Conservation (phyloP, 2,888 invertebrate genomes). For the Cenopis cana region DNA sequence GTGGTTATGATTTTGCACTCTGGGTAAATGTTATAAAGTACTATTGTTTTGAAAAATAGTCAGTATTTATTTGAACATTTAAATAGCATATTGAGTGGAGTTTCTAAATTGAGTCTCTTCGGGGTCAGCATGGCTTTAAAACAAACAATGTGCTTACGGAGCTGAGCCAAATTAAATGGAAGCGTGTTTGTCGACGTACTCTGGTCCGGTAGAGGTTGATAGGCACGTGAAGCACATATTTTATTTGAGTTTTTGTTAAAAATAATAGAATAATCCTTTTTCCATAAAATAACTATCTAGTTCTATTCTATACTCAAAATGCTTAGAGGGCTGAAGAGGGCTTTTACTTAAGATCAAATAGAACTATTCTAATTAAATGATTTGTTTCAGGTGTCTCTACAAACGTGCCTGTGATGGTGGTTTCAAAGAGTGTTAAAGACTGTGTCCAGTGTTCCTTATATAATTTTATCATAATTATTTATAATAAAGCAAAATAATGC, state of each 20-base stretch:
- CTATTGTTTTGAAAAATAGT: conserved; percentile 1
- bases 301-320: background rate
- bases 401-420: conserved; percentile 69
- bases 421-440: conserved; percentile 82
- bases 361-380: conserved; percentile 46
- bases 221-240: conserved; percentile 2
- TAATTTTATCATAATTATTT: conserved; percentile 66
- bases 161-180: conserved; percentile 37
- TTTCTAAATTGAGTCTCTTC: conserved; percentile 25
- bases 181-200: conserved; percentile 18
- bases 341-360: background rate
- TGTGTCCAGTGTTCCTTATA: conserved; percentile 82
- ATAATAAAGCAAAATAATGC: conserved; percentile 66
- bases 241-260: conserved; percentile 3
- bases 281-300: background rate
- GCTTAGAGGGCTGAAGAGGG: background rate
- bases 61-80: background rate
- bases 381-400: conserved; percentile 80
- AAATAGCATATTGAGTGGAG: conserved; percentile 5
- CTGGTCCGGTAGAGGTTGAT: conserved; percentile 1
- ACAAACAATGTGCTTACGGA: conserved; percentile 36
- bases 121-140: conserved; percentile 26
- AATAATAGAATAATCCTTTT: background rate
- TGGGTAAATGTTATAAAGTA: background rate
- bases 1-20: background rate